Base-by-base conservation (phyloP, 2,113 vertebrate genomes). In the Scomber japonicus region DNA sequence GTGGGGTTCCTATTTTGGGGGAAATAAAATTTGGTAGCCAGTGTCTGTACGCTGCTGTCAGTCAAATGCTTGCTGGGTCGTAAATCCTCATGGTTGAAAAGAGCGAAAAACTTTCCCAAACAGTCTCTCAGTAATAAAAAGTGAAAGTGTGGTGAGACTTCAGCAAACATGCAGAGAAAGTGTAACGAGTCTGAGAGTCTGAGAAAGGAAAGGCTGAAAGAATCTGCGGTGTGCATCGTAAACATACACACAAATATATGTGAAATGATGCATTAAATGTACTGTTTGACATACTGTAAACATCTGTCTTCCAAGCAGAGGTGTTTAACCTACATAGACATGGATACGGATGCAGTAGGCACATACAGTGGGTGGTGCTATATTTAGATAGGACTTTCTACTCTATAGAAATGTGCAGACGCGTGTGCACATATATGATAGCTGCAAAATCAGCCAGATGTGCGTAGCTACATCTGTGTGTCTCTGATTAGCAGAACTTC, bases 51-150 rank as follows among this genome's bases (percentile, higher is more conserved):
- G 1, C 30, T 1, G 70, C 71, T 70, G 75, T 84, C 82, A 65
- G 31, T 84, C 75, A 79, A 16, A 59, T 5, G 56, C 57, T 62
- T n/a, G 30, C 31, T 59, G 61, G 61, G 54, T 44, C 30, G 50
- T 56, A 53, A 78, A 78, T 51, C 16, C 46, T 59, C 45, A 45
- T 2, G 46, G 70, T 19, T 59, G 57, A 57, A 63, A 51, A 69
- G 40, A 50, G 40, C 0, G 62, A 17, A 66, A 68, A 50, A 69
- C 44, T 15, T 67, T 51, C 51, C 14, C 7, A 30, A 55, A 67
- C 55, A 46, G 40, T 44, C 49, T 45, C 56, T n/a, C 0, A 3
- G 62, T 40, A 77, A 53, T 21, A 8, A 31, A 81, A 59, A 40
- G 24, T 5, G 2, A 12, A 35, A 63, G 57, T 30, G 71, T 19